Percentiles rank a stretch among this genome's conserved stretches.
These are phyloP conservation scores for Columba livia DNA, from an alignment of 2,113 vertebrate species.

Conservation along the genomic window DNA sequence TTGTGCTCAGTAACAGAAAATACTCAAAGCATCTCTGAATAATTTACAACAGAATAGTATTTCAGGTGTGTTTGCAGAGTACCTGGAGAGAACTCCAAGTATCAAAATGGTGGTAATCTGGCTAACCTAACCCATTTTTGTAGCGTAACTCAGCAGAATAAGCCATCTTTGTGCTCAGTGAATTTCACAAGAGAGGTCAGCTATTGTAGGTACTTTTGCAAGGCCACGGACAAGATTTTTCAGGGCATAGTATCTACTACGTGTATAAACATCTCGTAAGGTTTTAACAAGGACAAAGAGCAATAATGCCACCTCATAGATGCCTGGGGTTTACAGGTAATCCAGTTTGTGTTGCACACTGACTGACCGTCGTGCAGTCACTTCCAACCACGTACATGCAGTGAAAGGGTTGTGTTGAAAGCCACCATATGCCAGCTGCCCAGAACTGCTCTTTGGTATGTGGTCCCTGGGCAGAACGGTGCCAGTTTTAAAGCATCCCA, in stretches of 20 bases:
- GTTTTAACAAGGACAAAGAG: neutral
- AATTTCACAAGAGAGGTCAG: neutral
- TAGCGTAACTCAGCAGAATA: neutral
- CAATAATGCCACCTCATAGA: neutral
- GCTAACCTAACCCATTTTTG: neutral
- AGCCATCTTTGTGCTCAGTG: neutral
- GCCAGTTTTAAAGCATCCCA: neutral
- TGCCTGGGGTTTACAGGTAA: neutral
- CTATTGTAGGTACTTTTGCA: neutral
- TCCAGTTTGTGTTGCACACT: neutral
- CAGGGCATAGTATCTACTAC: neutral
- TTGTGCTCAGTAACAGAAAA: neutral
- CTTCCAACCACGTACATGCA: neutral
- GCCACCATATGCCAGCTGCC: accelerated
- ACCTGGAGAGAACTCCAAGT: neutral
- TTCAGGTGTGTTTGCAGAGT: neutral
- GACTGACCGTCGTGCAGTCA: too few relatives aligned
- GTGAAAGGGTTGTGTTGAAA: neutral
- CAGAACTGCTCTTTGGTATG: neutral
- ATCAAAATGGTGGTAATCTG: neutral
- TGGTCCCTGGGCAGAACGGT: neutral
- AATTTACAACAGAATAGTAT: neutral
- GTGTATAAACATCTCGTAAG: neutral
- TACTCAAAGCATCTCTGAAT: neutral
- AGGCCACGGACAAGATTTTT: neutral